A percentile compares a stretch with the other conserved stretches of the same genome.
phyloP scores from a whole-genome alignment of 2,113 vertebrate species.

The Coryphaenoides rupestris region DNA sequence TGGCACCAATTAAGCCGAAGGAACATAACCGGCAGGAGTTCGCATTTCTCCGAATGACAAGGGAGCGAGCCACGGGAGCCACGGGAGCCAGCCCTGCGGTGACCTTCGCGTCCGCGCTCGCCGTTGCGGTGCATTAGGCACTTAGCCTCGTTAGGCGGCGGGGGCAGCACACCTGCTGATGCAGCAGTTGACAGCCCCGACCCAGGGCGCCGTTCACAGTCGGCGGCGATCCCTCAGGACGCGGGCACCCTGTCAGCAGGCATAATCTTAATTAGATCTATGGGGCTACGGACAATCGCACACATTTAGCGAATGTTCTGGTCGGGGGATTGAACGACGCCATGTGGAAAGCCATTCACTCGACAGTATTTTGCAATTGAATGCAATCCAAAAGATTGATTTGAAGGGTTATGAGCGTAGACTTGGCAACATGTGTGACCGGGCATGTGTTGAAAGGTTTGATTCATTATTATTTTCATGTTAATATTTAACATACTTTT shows the following conservation, averaged over 20 bases:
- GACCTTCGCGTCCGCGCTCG: constrained; percentile 4
- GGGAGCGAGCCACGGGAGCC: background rate
- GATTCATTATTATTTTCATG: no score
- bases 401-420: no score
- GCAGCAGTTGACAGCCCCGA: constrained; percentile 1
- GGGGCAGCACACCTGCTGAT: constrained; percentile 10
- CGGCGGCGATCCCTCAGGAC: constrained; percentile 13
- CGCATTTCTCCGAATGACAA: background rate
- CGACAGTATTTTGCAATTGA: no score
- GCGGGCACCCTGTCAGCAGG: background rate
- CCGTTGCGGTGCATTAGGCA: constrained; percentile 4
- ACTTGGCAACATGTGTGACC: no score
- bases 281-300: background rate
- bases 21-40: no score
- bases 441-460: no score
- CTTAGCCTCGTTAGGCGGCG: background rate
- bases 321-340: no score
- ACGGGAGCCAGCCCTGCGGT: background rate
- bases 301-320: no score
- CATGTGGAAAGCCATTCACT: no score
- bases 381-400: no score
- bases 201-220: constrained; percentile 6
- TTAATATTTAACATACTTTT: no score
- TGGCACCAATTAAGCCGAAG: no score
- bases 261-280: constrained; percentile 1